Evolutionary conservation across 2,113 vertebrate species (phyloP), one percentile per base, ranked within the genome.

Genomic region (Columba livia): DNA sequence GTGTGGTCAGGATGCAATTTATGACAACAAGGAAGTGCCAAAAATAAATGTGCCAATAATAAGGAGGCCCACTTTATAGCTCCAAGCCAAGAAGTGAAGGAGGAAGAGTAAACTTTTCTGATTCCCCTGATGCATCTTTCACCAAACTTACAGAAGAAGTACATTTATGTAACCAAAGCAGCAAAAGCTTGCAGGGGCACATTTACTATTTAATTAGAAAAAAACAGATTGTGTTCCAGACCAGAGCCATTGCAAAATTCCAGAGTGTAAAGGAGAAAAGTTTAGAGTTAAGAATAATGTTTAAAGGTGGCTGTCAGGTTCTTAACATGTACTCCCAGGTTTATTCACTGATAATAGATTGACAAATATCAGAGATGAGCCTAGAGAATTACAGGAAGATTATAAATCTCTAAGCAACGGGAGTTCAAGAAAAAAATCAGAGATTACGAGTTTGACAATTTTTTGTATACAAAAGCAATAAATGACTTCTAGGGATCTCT

Each of bases 11-110:
- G 81, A 88, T 83, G 62, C 51, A 88, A 96, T 95, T 93, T 88
- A 93, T 58, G 56, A 91, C 85, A 86, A 92, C 38, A 85, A 85
- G 62, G 34, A 77, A 72, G 58, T 58, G 93, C 80, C 95, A 94
- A 79, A 94, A 95, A 77, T 56, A 92, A 95, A 95, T 66, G 86
- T 91, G 58, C 83, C 93, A 95, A 88, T 91, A 94, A 88, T 91
- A 87, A 89, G 65, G 48, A 89, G 40, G 60, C 79, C 81, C 82
- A 83, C 25, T 90, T 85, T 77, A 91, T 9, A 93, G 64, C 67
- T 72, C 4, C 2, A 79, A 94, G 82, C 40, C 81, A 95, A 96
- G 72, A 93, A 91, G 77, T 3, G 1, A 88, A 93, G 58, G 10
- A 90, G 57, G 64, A 88, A 75, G 75, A 91, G 47, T 72, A 91